Evolutionary conservation across 1,140 invertebrate species (phyloP).

Genomic region (Saccostrea glomerata): DNA sequence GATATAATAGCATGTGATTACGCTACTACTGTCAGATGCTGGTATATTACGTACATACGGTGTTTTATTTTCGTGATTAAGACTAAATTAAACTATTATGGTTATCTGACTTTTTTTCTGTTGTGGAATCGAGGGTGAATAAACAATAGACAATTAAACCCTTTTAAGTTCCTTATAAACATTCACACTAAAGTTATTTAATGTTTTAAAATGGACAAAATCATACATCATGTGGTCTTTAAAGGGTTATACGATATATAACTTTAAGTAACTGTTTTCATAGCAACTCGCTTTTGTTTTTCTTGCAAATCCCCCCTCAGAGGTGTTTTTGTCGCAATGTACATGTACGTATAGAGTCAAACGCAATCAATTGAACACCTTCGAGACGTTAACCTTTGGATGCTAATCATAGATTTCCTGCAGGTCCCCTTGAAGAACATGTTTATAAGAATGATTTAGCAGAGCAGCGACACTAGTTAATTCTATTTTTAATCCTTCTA

Average conservation of each 20-base stretch:
- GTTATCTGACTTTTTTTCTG: too few relatives aligned
- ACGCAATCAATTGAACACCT: background rate
- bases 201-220: background rate
- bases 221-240: background rate
- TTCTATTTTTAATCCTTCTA: background rate
- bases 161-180: background rate
- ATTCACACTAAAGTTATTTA: background rate
- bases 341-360: background rate
- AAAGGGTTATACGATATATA: background rate
- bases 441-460: too few relatives aligned
- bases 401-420: background rate
- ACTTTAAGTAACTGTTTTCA: background rate
- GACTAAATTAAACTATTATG: too few relatives aligned
- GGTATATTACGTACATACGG: too few relatives aligned
- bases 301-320: background rate
- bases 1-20: too few relatives aligned
- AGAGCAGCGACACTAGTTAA: background rate
- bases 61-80: too few relatives aligned
- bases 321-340: background rate
- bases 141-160: too few relatives aligned
- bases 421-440: background rate
- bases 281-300: background rate
- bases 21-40: too few relatives aligned
- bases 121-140: too few relatives aligned
- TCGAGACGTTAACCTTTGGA: background rate